Evolutionary conservation across 2,888 invertebrate species (phyloP).

Genomic region (Chirona hameri): DNA sequence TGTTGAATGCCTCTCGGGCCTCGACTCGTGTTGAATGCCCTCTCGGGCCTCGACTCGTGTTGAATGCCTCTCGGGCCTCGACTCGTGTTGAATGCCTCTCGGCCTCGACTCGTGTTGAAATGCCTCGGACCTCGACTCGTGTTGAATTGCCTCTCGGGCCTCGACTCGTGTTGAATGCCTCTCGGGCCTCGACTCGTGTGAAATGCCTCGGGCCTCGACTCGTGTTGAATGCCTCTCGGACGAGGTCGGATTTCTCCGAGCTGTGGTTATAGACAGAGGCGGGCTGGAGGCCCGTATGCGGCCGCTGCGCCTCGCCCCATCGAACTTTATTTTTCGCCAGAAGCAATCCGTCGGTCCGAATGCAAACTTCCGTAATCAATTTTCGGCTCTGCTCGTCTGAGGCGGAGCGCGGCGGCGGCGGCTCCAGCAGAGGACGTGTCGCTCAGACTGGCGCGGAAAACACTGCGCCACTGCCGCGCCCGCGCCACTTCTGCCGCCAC

Average conservation of each 20-base stretch:
- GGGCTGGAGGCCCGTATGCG: not conserved
- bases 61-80: not conserved
- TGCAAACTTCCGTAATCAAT: constrained; percentile 1
- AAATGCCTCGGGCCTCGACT: too few relatives aligned
- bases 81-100: too few relatives aligned
- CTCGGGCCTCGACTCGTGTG: too few relatives aligned
- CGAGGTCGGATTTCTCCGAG: not conserved
- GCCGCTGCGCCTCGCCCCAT: not conserved
- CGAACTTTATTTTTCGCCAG: not conserved
- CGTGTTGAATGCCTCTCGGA: too few relatives aligned
- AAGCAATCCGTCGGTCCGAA: not conserved
- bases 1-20: too few relatives aligned
- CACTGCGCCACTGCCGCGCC: not conserved
- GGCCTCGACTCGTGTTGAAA: too few relatives aligned
- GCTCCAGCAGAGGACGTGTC: not conserved
- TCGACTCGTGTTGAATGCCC: too few relatives aligned
- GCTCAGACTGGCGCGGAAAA: not conserved
- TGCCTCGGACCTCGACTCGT: too few relatives aligned
- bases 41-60: too few relatives aligned
- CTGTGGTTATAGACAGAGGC: not conserved
- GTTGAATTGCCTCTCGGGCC: not conserved
- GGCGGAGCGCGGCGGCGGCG: not conserved
- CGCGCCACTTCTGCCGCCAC: not conserved
- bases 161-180: too few relatives aligned
- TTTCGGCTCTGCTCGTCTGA: not conserved